Base-by-base conservation (phyloP, 1,140 invertebrate species). In the Drosophila azteca region DNA sequence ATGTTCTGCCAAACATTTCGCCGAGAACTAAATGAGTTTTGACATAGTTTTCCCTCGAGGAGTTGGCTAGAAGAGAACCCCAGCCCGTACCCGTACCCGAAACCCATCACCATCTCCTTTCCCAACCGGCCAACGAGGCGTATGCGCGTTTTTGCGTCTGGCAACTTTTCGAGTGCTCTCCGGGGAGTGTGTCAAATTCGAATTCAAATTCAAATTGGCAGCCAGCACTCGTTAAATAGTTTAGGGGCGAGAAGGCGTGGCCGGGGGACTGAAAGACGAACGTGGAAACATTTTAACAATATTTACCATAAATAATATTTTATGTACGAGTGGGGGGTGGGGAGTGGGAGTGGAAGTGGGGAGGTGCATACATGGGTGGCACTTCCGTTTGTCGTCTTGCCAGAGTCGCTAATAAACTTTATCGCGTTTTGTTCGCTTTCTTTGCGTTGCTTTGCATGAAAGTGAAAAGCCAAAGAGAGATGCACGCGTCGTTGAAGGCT, bases 121-220 rank as follows among this genome's bases (percentile, higher is more conserved):
- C 45, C 8, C 6, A 13, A 1, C 11, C 17, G 6, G 17, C 46
- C 46, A 48, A 22, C 45, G 20, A 24, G 63, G 24, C 17, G 48
- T 51, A 50, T 60, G 58, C 48, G 48, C 20, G 35, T 20, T 41
- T 29, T 26, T 15, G 39, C 43, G 44, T 55, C 64, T 69, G 24
- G 31, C 31, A 48, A 69, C 63, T 55, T 68, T 68, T 60, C 9
- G n/a, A 31, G 54, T 11, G 26, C 20, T 9, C 29, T 60, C 60
- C 13, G 54, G 48, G 66, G 66, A 70, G 66, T 70, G 52, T 71
- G 68, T 59, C 45, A 60, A 70, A 69, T 59, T 45, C 53, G 39
- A 52, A 52, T 31, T 52, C 26, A 31, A 51, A 59, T 44, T 50
- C 1, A 31, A 63, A 55, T 31, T 46, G 13, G 35, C 35, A 39